These are phyloP conservation scores for Macrotus californicus DNA, from an alignment of 2,113 vertebrate genomes.

Conservation along the genomic window DNA sequence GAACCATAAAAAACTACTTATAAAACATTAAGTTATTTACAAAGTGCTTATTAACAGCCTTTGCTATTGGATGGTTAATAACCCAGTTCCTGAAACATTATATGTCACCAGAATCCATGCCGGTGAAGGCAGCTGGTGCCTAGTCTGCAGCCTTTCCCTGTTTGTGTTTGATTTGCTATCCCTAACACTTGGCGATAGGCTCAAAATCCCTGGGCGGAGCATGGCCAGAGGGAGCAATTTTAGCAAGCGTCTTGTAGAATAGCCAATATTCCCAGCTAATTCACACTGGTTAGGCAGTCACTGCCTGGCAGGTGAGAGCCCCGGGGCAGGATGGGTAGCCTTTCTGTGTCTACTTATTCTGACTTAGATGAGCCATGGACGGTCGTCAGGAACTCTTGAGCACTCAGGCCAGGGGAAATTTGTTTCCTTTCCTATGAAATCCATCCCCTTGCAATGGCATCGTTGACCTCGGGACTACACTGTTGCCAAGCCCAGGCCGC, in stretches of 20 bases:
- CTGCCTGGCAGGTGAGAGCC: rapidly evolving
- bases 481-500: not conserved
- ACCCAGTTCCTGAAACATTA: conserved; percentile 3
- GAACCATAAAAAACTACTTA: conserved; percentile 37
- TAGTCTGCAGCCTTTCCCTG: not conserved
- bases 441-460: not conserved
- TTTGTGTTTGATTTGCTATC: not conserved
- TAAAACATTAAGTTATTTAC: conserved; percentile 46
- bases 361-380: too few species aligned
- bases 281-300: too few species aligned
- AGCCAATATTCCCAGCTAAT: not conserved
- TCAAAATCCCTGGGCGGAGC: not conserved
- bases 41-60: conserved; percentile 16
- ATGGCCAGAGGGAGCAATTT: not conserved
- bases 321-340: rapidly evolving
- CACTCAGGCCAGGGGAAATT: not conserved
- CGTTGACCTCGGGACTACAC: too few species aligned
- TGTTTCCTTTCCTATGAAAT: not conserved
- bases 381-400: not conserved
- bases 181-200: not conserved
- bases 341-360: rapidly evolving
- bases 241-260: not conserved
- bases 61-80: conserved; percentile 32
- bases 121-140: not conserved
- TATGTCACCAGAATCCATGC: not conserved